Evolutionary conservation across 2,797 vertebrate species (phyloP).

Genomic region (Cossypha niveicapilla): DNA sequence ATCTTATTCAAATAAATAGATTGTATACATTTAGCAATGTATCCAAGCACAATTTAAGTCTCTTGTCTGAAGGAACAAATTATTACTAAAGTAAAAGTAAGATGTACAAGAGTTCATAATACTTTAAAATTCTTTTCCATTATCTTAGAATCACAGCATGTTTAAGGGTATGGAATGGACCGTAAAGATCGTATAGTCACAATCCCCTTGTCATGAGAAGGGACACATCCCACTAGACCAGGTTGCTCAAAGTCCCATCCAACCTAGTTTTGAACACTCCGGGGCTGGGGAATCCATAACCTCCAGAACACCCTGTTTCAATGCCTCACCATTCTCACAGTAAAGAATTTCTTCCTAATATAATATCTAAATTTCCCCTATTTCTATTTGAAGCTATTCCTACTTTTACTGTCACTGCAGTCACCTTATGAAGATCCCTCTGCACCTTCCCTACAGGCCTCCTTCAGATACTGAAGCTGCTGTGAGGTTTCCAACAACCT

Average conservation of each 20-base stretch:
- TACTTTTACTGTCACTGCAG: background rate
- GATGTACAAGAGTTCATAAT: background rate
- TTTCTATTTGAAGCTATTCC: background rate
- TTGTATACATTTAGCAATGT: background rate
- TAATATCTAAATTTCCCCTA: background rate
- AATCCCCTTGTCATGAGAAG: accelerated
- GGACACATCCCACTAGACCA: background rate
- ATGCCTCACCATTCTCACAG: background rate
- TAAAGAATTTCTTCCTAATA: background rate
- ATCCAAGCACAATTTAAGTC: background rate
- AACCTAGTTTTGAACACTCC: background rate
- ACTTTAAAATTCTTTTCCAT: background rate
- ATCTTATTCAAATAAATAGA: background rate
- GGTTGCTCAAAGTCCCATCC: background rate
- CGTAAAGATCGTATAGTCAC: accelerated
- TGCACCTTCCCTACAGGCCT: background rate
- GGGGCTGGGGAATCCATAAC: background rate
- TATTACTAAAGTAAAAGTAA: background rate
- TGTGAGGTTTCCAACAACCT: background rate
- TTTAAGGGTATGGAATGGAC: background rate
- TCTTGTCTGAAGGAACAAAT: background rate
- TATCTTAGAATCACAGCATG: background rate
- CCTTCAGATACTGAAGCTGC: background rate
- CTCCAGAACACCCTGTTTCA: background rate
- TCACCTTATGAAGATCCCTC: background rate